Conservation (phyloP, 2,113 vertebrate species). For the Trogon melanurus region DNA sequence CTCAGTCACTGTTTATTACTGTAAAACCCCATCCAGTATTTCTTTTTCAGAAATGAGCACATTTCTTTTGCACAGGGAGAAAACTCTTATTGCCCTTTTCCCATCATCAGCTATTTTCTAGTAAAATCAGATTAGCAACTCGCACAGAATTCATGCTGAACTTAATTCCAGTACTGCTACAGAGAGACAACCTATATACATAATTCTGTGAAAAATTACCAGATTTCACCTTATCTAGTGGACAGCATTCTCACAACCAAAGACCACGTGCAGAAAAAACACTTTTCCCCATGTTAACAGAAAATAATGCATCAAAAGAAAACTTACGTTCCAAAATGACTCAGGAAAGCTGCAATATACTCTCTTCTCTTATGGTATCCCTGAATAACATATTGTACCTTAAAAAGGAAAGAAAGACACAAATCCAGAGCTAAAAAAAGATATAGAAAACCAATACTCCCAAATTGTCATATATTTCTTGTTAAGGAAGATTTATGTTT, state of each 20-base stretch:
- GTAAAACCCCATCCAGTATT: background rate
- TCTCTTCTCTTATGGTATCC: constrained; percentile 98
- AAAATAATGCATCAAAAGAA: background rate
- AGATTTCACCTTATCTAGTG: background rate
- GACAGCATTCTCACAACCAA: background rate
- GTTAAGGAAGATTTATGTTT: background rate
- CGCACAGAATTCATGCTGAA: background rate
- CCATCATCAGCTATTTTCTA: background rate
- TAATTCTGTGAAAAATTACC: background rate
- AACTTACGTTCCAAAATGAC: constrained; percentile 99
- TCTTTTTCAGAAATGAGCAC: background rate
- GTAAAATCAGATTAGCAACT: background rate
- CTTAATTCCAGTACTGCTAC: background rate
- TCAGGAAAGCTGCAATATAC: constrained; percentile 98
- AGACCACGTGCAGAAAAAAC: background rate
- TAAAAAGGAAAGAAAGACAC: constrained; percentile 25
- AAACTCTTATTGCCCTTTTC: background rate
- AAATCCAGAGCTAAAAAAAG: constrained; percentile 30
- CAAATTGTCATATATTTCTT: background rate
- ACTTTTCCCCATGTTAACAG: background rate
- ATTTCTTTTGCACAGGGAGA: background rate
- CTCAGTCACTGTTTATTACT: background rate
- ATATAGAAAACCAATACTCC: background rate
- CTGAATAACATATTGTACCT: constrained; percentile 99
- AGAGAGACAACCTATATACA: background rate